phyloP scores from a whole-genome alignment of 2,797 vertebrate genomes.

The Oryzias sinensis region DNA sequence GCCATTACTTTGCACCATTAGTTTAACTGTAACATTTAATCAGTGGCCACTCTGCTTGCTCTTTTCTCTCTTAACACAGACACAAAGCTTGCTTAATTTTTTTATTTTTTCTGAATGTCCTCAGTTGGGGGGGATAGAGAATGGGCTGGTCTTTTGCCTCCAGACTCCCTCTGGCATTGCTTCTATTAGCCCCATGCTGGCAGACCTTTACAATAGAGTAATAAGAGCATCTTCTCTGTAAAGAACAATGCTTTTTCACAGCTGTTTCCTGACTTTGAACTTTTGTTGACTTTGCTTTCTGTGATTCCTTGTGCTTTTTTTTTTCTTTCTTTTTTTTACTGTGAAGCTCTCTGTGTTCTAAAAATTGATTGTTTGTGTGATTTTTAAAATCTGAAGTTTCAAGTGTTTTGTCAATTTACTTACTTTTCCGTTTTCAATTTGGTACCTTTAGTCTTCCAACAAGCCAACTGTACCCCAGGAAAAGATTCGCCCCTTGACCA shows the following conservation, averaged over 20 bases:
- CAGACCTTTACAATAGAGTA: conserved; percentile 69
- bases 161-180: conserved; percentile 59
- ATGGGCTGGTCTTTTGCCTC: conserved; percentile 55
- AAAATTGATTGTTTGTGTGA: no score
- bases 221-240: conserved; percentile 51
- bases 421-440: neutral
- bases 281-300: conserved; percentile 38
- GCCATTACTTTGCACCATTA: conserved; percentile 15
- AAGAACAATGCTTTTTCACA: conserved; percentile 36
- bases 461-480: conserved; percentile 86
- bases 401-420: neutral
- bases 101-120: conserved; percentile 30
- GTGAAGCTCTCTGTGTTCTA: no score
- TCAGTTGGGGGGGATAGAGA: conserved; percentile 47
- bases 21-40: conserved; percentile 54
- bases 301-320: neutral
- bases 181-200: conserved; percentile 66
- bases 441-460: conserved; percentile 87
- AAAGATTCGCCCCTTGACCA: conserved; percentile 97
- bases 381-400: neutral
- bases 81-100: conserved; percentile 22
- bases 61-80: conserved; percentile 24
- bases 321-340: neutral
- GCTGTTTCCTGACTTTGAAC: conserved; percentile 50
- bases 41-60: conserved; percentile 43